Evolutionary conservation across 2,113 vertebrate genomes (phyloP), one percentile per base, ranked within the genome.

Genomic region (Psittacara wagleri): DNA sequence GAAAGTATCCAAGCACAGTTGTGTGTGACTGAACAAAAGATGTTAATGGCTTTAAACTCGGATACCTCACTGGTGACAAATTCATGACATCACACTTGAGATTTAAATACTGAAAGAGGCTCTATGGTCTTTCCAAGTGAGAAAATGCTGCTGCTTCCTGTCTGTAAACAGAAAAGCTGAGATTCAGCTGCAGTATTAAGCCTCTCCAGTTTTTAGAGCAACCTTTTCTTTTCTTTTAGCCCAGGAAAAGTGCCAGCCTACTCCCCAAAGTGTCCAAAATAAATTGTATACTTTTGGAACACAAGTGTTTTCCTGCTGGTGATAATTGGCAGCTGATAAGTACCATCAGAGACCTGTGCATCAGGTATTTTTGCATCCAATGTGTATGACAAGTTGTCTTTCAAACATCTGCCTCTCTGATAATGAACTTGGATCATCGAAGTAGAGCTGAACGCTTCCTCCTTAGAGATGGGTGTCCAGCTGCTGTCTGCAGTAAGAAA

Each of bases 101-200:
- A 75, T 44, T 8, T 72, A 83, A 74, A n/a, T 17, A 51, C 18
- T 43, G 11, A 73, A 52, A 39, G 54, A 70, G 72, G 29, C 29
- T 0, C 0, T 39, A 24, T 0, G 2, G 55, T 23, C 25, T 59
- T 90, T 78, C 61, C 39, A 64, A n/a, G 37, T 4, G 11, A 37
- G 14, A 55, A 48, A 31, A 31, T 61, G 25, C 43, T 68, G 73
- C 61, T 88, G 19, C 73, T 78, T 83, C 62, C 12, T 17, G 27
- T 75, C 35, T 84, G 86, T 74, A 67, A 70, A n/a, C 8, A 54
- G 51, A 63, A 86, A 41, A 80, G 22, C 43, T 90, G 49, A 83
- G 41, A 59, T 35, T 48, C 41, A 54, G 28, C 17, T 63, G 59
- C 46, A 70, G 31, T 6, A n/a, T 31, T 49, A 57, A 67, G 37